A percentile compares a stretch with the other conserved stretches of the same genome.
These are phyloP conservation scores for Lamprologus lemairii DNA, from an alignment of 2,113 vertebrate species.

Conservation along the genomic window DNA sequence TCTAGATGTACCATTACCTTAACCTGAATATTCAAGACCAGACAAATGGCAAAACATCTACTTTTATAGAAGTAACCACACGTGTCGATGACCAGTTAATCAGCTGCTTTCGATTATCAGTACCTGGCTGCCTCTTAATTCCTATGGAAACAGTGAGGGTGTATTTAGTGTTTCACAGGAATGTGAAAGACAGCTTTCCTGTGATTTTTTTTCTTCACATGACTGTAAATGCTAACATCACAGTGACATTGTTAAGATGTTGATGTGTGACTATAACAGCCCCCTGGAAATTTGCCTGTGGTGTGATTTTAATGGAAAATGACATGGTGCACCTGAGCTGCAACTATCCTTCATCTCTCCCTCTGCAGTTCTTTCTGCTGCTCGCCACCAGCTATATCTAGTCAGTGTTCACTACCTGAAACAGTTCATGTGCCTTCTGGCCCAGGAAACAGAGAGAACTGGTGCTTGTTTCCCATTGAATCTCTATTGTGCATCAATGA, in stretches of 20 bases:
- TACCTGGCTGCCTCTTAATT: not conserved
- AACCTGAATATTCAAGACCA: not conserved
- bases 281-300: not conserved
- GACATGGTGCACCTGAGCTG: not conserved
- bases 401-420: constrained; percentile 20
- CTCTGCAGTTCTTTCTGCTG: not conserved
- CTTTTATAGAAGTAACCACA: not conserved
- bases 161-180: not conserved
- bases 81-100: not conserved
- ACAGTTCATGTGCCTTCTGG: constrained; percentile 39
- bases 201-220: not conserved
- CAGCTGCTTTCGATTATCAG: not conserved
- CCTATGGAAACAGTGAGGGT: not conserved
- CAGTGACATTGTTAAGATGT: not conserved
- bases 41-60: not conserved
- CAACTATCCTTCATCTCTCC: not conserved
- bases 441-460: constrained; percentile 6
- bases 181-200: not conserved
- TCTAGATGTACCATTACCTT: not conserved
- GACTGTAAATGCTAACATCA: not conserved
- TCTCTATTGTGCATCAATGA: constrained; percentile 3
- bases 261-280: not conserved
- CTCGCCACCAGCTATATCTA: not conserved
- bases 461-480: constrained; percentile 1
- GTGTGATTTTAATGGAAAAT: not conserved